Conservation (phyloP, 2,113 vertebrate genomes). For the Plotosus lineatus region DNA sequence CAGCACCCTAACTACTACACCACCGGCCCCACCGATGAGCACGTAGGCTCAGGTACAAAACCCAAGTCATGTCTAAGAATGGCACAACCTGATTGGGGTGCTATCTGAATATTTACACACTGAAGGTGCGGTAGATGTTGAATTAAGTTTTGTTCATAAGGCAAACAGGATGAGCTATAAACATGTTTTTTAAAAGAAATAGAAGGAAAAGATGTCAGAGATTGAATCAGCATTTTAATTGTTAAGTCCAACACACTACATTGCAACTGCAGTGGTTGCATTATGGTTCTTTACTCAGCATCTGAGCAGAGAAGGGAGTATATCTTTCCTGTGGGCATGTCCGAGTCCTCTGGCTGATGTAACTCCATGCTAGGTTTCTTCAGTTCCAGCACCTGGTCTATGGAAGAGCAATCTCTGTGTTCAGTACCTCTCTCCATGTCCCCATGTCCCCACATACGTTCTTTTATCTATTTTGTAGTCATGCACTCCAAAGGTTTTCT, state of each 20-base stretch:
- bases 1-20: too few relatives aligned
- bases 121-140: too few relatives aligned
- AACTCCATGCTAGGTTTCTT: neutral
- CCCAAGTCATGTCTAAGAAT: too few relatives aligned
- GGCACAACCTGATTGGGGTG: too few relatives aligned
- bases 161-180: neutral
- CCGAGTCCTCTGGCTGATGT: neutral
- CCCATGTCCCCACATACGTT: too few relatives aligned
- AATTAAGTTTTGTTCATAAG: neutral
- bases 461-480: conserved; percentile 7
- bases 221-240: neutral
- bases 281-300: neutral
- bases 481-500: conserved; percentile 10
- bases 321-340: neutral
- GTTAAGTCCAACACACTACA: neutral
- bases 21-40: too few relatives aligned
- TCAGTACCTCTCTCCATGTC: too few relatives aligned
- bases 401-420: neutral
- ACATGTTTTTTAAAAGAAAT: too few relatives aligned
- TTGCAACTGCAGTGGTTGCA: neutral
- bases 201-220: neutral
- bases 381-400: neutral
- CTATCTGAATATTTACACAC: too few relatives aligned
- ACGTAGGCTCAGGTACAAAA: too few relatives aligned
- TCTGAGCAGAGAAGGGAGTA: too few relatives aligned